Percentiles rank a stretch among this genome's conserved stretches.
phyloP scores from a whole-genome alignment of 37 sponge, comb jelly and placozoan species.

The Chondrilla cf. caribensis region DNA sequence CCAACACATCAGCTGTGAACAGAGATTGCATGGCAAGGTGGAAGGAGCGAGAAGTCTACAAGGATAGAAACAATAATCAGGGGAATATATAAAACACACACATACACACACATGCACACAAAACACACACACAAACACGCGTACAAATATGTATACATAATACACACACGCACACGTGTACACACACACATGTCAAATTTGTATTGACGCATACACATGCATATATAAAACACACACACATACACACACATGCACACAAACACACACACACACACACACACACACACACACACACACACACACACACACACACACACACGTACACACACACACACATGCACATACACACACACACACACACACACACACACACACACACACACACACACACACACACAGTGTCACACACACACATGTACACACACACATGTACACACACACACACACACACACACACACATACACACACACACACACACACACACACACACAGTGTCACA shows the following conservation, averaged over 20 bases:
- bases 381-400: slow-evolving; percentile 40
- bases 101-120: too few relatives aligned
- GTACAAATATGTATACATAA: background rate
- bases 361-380: slow-evolving; percentile 47
- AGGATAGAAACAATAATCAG: too few relatives aligned
- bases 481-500: slow-evolving; percentile 24
- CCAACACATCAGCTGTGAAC: too few relatives aligned
- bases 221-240: too few relatives aligned
- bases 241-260: too few relatives aligned
- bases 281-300: too few relatives aligned
- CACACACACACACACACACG: too few relatives aligned
- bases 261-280: too few relatives aligned
- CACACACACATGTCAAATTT: background rate
- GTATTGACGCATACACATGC: background rate
- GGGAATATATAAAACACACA: too few relatives aligned
- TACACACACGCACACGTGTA: background rate
- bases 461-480: slow-evolving; percentile 35
- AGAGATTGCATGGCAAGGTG: too few relatives aligned
- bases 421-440: slow-evolving; percentile 36
- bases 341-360: slow-evolving; percentile 38
- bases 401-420: slow-evolving; percentile 25
- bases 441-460: slow-evolving; percentile 36
- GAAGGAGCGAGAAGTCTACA: too few relatives aligned
- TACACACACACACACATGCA: background rate
- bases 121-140: too few relatives aligned